phyloP scores from a whole-genome alignment of 2,888 invertebrate genomes.

The Molorchus minor region DNA sequence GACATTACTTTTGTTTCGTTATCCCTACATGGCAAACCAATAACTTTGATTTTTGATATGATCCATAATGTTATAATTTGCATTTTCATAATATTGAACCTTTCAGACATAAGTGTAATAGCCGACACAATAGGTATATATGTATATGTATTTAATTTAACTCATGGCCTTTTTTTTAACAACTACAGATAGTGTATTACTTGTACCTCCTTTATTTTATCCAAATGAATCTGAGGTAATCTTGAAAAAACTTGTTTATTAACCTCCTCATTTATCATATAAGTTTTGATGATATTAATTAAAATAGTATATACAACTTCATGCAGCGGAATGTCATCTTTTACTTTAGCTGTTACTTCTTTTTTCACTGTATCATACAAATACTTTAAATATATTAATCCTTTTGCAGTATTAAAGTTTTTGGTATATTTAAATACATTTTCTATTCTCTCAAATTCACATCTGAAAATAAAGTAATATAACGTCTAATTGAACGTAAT shows the following conservation, averaged over 20 bases:
- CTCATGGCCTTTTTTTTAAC: too few species aligned
- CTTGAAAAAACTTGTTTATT: constrained; percentile 41
- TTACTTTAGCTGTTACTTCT: constrained; percentile 37
- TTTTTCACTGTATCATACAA: constrained; percentile 40
- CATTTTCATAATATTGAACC: too few species aligned
- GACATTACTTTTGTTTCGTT: too few species aligned
- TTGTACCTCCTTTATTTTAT: constrained; percentile 43
- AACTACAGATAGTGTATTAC: too few species aligned
- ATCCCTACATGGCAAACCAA: too few species aligned
- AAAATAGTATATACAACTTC: constrained; percentile 37
- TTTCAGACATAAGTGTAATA: too few species aligned
- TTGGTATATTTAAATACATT: constrained; percentile 44
- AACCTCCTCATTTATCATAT: constrained; percentile 36
- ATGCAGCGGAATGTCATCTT: constrained; percentile 44
- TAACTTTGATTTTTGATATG: too few species aligned
- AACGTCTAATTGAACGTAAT: neutral
- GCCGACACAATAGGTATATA: too few species aligned
- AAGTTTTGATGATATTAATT: constrained; percentile 39
- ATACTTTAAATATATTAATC: constrained; percentile 45
- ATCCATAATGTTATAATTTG: too few species aligned
- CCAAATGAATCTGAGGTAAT: constrained; percentile 38
- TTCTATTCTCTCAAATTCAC: constrained; percentile 45
- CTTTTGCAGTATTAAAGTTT: constrained; percentile 35
- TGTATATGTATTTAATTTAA: too few species aligned
- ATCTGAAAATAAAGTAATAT: constrained; percentile 37